Conservation (phyloP, 1,140 invertebrate genomes). For the Euwallacea similis region DNA sequence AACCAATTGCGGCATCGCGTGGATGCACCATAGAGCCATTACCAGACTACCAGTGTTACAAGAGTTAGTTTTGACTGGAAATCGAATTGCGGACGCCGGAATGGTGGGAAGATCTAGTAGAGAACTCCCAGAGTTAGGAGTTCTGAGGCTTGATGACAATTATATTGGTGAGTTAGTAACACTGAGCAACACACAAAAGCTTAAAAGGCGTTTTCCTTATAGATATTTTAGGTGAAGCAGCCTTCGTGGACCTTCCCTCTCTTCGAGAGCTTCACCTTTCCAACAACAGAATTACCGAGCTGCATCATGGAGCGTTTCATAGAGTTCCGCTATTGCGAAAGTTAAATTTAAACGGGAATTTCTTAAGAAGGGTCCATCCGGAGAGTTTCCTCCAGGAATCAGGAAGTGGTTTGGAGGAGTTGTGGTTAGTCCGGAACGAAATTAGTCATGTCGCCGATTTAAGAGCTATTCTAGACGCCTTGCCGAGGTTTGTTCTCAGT, state of each 20-base stretch:
- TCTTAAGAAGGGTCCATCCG: slow-evolving; percentile 74
- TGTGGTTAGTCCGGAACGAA: slow-evolving; percentile 75
- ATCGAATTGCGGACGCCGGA: slow-evolving; percentile 72
- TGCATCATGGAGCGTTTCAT: slow-evolving; percentile 78
- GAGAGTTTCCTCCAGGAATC: slow-evolving; percentile 76
- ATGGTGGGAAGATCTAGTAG: slow-evolving; percentile 75
- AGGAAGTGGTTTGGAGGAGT: slow-evolving; percentile 71
- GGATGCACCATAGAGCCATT: slow-evolving; percentile 76
- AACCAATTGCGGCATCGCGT: slow-evolving; percentile 74
- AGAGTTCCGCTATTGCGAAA: slow-evolving; percentile 71
- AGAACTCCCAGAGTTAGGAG: slow-evolving; percentile 71
- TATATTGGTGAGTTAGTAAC: slow-evolving; percentile 17
- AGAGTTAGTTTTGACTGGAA: slow-evolving; percentile 70
- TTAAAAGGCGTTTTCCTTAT: slow-evolving; percentile 40
- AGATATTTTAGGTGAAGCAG: slow-evolving; percentile 69
- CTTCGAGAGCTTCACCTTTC: slow-evolving; percentile 71
- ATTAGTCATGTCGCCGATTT: slow-evolving; percentile 72
- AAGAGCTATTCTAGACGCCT: slow-evolving; percentile 69
- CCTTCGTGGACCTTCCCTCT: slow-evolving; percentile 77
- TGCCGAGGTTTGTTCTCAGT: slow-evolving; percentile 57
- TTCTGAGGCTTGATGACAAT: slow-evolving; percentile 56
- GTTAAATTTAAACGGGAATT: slow-evolving; percentile 77
- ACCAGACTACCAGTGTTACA: slow-evolving; percentile 70
- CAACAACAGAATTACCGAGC: slow-evolving; percentile 72
- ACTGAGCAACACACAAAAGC: not conserved